Evolutionary conservation across 2,888 invertebrate genomes (phyloP).

Genomic region (Aproaerema taeniolella): DNA sequence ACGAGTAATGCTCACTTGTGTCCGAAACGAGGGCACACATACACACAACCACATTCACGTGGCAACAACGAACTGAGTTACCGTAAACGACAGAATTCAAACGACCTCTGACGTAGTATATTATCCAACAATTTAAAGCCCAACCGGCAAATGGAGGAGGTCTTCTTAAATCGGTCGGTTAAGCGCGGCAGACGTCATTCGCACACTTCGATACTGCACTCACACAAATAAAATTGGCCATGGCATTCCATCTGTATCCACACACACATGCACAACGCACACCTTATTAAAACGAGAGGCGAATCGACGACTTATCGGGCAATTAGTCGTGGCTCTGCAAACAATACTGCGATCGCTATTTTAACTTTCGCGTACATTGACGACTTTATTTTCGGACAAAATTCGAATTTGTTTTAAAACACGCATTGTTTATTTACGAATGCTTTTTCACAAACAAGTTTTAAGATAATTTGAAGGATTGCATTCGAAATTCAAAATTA

Average conservation of each 20-base stretch:
- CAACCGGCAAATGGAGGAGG: slow-evolving; percentile 39
- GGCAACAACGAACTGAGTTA: slow-evolving; percentile 67
- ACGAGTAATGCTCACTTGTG: slow-evolving; percentile 65
- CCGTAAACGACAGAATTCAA: slow-evolving; percentile 38
- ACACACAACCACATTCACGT: slow-evolving; percentile 59
- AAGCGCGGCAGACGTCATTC: slow-evolving; percentile 72
- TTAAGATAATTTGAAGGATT: no score
- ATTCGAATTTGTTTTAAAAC: no score
- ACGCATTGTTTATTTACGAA: no score
- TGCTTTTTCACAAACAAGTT: no score
- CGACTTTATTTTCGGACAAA: slow-evolving; percentile 20
- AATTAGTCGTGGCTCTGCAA: slow-evolving; percentile 72
- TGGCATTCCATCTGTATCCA: slow-evolving; percentile 73
- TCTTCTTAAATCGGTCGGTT: slow-evolving; percentile 36
- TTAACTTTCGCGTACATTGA: slow-evolving; percentile 57
- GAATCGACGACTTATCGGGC: slow-evolving; percentile 77
- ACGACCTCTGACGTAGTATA: slow-evolving; percentile 47
- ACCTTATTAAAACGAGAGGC: slow-evolving; percentile 78
- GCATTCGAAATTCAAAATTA: no score
- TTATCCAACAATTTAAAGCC: slow-evolving; percentile 31
- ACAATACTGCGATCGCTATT: slow-evolving; percentile 44
- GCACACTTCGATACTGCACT: slow-evolving; percentile 46
- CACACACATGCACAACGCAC: slow-evolving; percentile 66
- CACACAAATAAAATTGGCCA: slow-evolving; percentile 56
- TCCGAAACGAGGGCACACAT: slow-evolving; percentile 74